Percentiles rank a stretch among this genome's conserved stretches.
Conservation (phyloP, 2,888 invertebrate species). For the Stegophylla sp. region DNA sequence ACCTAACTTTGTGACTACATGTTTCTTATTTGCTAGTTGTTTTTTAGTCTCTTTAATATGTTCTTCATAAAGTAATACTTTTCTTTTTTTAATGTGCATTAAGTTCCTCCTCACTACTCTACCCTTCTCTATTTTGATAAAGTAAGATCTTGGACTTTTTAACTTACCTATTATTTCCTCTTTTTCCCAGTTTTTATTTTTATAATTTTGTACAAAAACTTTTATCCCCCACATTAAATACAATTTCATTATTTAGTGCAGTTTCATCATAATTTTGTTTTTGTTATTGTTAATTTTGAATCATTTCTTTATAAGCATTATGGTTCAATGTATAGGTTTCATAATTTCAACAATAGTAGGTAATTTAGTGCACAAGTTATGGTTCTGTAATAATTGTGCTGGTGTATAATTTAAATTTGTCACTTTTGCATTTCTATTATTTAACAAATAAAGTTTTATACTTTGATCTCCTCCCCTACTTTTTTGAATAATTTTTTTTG, state of each 20-base stretch:
- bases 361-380: neutral
- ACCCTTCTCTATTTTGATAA: neutral
- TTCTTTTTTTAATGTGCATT: neutral
- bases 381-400: constrained; percentile 1
- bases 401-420: neutral
- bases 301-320: neutral
- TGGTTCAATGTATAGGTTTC: neutral
- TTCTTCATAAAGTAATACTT: neutral
- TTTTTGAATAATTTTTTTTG: too few species aligned
- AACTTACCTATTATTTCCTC: neutral
- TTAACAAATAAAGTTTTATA: neutral
- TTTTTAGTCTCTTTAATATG: neutral
- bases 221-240: neutral
- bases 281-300: neutral
- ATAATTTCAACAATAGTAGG: neutral
- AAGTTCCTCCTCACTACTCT: constrained; percentile 10
- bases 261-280: constrained; percentile 11
- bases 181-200: constrained; percentile 2
- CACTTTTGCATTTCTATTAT: neutral
- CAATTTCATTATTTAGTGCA: neutral
- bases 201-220: neutral
- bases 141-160: constrained; percentile 8
- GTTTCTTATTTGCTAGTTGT: neutral
- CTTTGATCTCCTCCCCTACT: too few species aligned
- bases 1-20: neutral